Base-by-base conservation (phyloP, 92 coral and sea anemone species). In the Chrysogorgia sp. region DNA sequence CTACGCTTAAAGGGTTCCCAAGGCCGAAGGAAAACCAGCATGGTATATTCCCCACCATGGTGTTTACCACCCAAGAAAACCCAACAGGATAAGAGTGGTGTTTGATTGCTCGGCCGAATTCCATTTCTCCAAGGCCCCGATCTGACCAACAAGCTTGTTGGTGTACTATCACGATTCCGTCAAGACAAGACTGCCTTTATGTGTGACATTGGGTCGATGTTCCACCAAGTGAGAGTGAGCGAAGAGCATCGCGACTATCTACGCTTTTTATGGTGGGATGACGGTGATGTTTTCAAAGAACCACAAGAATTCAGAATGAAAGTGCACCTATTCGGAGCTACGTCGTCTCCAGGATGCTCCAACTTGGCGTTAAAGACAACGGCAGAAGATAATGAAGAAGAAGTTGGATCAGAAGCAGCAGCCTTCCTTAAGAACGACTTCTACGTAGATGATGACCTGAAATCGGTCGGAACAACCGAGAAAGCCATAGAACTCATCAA, bases 11-110 rank as follows among this genome's bases (percentile, higher is more conserved):
- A 70, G 57, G 40, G 88, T 75, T 0, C 50, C 76, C 7, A 7
- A 17, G 5, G 14, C 61, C 30, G 3, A 34, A 31, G 76, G 45
- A 24, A 76, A 43, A 17, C n/a, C n/a, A n/a, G 81, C 58, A 15
- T 87, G 90, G 87, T 87, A 83, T 72, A 63, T 87, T 34, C 87
- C 87, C 21, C 87, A 87, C 31, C 87, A 83, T 69, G 85, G 87
- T 23, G 82, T 87, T 23, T 83, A 69, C 35, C 84, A 80, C 15
- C 66, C 84, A 22, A 65, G 63, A 37, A 80, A 80, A 50, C 83
- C 83, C 0, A 70, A 26, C 10, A 80, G 66, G 40, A 66, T 80
- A 21, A 50, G 76, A 7, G 77, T 80, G 2, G 84, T 80, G 0
- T 80, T 80, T 32, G 76, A 80, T 53, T 80, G 77, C 34, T 80